Base-by-base conservation (phyloP, 2,113 vertebrate genomes). In the Connochaetes taurinus region DNA sequence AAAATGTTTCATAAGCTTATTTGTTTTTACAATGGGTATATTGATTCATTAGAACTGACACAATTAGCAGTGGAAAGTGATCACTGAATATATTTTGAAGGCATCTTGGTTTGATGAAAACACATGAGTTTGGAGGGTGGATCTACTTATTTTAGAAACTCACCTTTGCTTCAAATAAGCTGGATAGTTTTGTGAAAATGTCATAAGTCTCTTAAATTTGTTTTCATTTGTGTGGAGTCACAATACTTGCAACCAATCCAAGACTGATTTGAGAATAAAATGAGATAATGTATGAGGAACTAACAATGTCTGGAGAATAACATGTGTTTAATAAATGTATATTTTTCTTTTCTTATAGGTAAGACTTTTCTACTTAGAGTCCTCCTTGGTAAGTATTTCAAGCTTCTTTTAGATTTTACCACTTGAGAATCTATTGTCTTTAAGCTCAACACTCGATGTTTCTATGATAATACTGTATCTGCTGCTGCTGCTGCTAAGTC, bases 31-130 rank as follows among this genome's bases (percentile, higher is more conserved):
- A 15, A 21, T 12, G 58, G 6, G 5, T n/a, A 78, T 67, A 64
- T 40, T 85, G 64, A 93, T 82, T 89, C 16, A 55, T 84, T 74
- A 60, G 76, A 43, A 58, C 17, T 81, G 88, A 91, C 52, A 86
- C 53, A 80, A 60, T 43, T 43, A 23, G 43, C 67, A 57, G 36
- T 83, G n/a, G 85, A 74, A 90, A 67, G 16, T 53, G 36, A 90
- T 88, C 53, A 58, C n/a, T 87, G 71, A 85, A 64, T 74, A 12
- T 45, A 82, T 64, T 90, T 57, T 83, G 88, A 43, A 45, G 23
- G n/a, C n/a, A 85, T 60, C n/a, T 47, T 78, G 36, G 50, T 93
- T 90, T 58, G 31, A 93, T 96, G 78, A 97, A 94, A 95, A 90
- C 64, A 81, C 13, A 36, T 53, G 33, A 67, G 60, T 86, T 95